Evolutionary conservation across 2,113 vertebrate genomes (phyloP), one percentile per base, ranked within the genome.

Genomic region (Trinectes maculatus): DNA sequence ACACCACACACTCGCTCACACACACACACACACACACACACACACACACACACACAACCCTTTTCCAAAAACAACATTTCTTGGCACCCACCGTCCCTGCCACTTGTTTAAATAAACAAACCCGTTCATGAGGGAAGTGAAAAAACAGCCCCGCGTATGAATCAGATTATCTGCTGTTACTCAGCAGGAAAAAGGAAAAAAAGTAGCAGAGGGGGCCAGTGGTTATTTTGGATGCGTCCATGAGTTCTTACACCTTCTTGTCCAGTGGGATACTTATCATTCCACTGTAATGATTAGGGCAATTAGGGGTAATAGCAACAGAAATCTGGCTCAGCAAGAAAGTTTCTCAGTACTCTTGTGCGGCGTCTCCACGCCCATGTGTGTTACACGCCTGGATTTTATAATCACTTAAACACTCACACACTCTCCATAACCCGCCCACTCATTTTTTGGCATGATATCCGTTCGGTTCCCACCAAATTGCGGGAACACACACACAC

Each of bases 51-150:
- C 77, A 79, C 80, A 73, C 62, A 48, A 71, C 77, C 77, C 77
- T 79, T 82, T 79, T 91, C 86, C 85, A 87, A 90, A 85, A 87
- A 87, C 87, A 90, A 91, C 83, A 89, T 82, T 79, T 90, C 83
- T 90, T 90, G 90, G 88, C 90, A 89, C 81, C 68, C 79, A 82
- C 62, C 53, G 26, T 85, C 80, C 76, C 74, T 82, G 85, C 85
- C 88, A 90, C 86, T 91, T 90, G 89, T 90, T 91, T 92, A 92
- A 91, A 92, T 87, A 91, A 91, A 89, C 85, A 89, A 86, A 86
- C 79, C 24, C 51, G 63, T 75, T 77, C 77, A 76, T 61, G 84
- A 78, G 80, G 84, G 86, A 80, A 81, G 80, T 31, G 34, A 11
- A 5, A 68, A 83, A 81, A 61, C 67, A 73, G 79, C 40, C 42